Base-by-base conservation (phyloP, 2,888 invertebrate species). In the Eupithecia subfuscata region DNA sequence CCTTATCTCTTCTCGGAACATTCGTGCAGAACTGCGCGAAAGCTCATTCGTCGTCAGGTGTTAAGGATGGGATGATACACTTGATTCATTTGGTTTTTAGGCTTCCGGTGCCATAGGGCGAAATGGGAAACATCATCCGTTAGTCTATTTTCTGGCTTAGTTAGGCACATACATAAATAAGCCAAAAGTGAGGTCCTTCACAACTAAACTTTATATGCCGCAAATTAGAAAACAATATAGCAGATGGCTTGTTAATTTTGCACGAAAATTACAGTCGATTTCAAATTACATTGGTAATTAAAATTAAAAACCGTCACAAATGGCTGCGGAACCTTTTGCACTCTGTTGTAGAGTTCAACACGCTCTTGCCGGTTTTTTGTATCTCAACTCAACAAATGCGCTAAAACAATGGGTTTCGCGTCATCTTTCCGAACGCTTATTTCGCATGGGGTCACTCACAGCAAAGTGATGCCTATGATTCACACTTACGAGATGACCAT, bases 1-100 rank as follows among this genome's bases (percentile, higher is more conserved):
- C 30, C 64, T 64, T 64, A 64, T 64, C 64, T 30, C 18, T 64
- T 30, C 64, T 34, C 64, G 64, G 64, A 64, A 64, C 34, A 22
- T 25, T 34, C 25, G 34, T 25, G 18, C 64, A 18, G 30, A 25
- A 64, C 30, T 64, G 34, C 11, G 64, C 64, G 64, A 64, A 64
- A 64, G 34, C 63, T 63, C 63, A 14, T 64, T 64, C 64, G 34
- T 34, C 4, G 56, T 56, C 64, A 64, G 30, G 64, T 64, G 34
- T 34, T 64, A 7, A 64, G 8, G 25, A 30, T 64, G 64, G 2
- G 25, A 30, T 64, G 64, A 64, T 30, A 64, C 64, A 64, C 34
- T 56, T 56, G 56, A 22, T 22, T 22, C 22, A 18, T 48, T 52
- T 22, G 11, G 11, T 22, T 18, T 12, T 12, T 22, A 56, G 22